These are phyloP conservation scores for Calycopis cecrops DNA, from an alignment of 1,140 invertebrate species.

Conservation along the genomic window DNA sequence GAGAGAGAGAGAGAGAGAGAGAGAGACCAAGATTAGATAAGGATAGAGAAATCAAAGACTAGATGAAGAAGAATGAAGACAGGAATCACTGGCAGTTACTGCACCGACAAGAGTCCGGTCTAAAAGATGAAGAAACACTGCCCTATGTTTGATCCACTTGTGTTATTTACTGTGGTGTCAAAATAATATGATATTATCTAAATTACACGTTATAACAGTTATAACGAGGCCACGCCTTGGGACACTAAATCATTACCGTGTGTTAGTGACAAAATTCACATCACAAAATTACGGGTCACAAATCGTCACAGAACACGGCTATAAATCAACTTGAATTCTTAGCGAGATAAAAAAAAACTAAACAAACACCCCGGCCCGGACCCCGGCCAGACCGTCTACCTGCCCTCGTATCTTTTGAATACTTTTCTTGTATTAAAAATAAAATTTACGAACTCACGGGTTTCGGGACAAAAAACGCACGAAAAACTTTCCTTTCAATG, in stretches of 20 bases:
- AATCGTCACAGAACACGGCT: constrained; percentile 59
- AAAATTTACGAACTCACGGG: constrained; percentile 65
- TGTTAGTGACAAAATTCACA: constrained; percentile 69
- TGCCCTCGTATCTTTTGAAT: constrained; percentile 68
- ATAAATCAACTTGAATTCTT: constrained; percentile 69
- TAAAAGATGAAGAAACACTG: no score
- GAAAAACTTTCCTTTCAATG: constrained; percentile 53
- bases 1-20: no score
- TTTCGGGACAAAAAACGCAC: constrained; percentile 65
- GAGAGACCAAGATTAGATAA: no score
- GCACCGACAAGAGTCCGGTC: no score
- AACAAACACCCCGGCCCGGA: constrained; percentile 63
- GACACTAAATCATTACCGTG: constrained; percentile 59
- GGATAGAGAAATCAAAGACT: no score
- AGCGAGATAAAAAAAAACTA: constrained; percentile 56
- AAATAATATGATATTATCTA: constrained; percentile 23
- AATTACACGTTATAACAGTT: constrained; percentile 59
- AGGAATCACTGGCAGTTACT: no score
- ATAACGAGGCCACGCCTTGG: constrained; percentile 49
- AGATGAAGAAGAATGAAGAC: no score
- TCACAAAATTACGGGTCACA: constrained; percentile 68
- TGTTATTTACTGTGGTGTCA: not conserved
- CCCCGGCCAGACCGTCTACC: constrained; percentile 54
- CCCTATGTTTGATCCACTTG: no score
- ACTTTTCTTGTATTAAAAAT: constrained; percentile 71